A percentile compares a stretch with the other conserved stretches of the same genome.
Conservation (phyloP, 2,797 vertebrate genomes). For the Xiphophorus birchmanni region DNA sequence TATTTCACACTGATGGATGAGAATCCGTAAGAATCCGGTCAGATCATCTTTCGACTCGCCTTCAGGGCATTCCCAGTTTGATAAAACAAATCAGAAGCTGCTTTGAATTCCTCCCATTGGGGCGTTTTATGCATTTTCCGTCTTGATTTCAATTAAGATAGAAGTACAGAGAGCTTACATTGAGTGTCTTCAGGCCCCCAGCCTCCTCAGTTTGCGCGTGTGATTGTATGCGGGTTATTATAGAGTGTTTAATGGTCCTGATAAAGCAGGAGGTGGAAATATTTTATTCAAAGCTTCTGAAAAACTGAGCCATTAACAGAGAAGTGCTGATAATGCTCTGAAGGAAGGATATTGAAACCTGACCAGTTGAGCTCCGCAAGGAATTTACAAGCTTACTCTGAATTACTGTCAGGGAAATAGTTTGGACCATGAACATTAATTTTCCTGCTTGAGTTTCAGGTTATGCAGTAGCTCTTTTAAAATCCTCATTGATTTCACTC, state of each 20-base stretch:
- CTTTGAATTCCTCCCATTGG: constrained; percentile 53
- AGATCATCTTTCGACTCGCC: constrained; percentile 28
- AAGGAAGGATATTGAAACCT: constrained; percentile 44
- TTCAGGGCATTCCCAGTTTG: constrained; percentile 19
- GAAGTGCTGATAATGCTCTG: constrained; percentile 49
- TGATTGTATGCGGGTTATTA: constrained; percentile 46
- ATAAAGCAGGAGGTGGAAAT: constrained; percentile 62
- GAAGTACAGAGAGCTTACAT: constrained; percentile 62
- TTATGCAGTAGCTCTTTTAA: constrained; percentile 14
- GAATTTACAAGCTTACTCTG: constrained; percentile 30
- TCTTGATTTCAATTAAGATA: constrained; percentile 92
- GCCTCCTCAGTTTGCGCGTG: constrained; percentile 29
- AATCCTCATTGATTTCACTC: background rate
- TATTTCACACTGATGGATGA: constrained; percentile 17
- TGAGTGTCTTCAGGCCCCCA: constrained; percentile 46
- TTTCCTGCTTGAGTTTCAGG: constrained; percentile 21
- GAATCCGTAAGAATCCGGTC: constrained; percentile 25
- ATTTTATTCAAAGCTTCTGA: constrained; percentile 56
- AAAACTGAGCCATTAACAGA: constrained; percentile 47
- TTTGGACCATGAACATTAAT: constrained; percentile 15
- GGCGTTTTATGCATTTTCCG: constrained; percentile 66
- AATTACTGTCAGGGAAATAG: constrained; percentile 36
- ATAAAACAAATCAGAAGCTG: constrained; percentile 45
- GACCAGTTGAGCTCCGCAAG: constrained; percentile 24
- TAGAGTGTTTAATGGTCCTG: constrained; percentile 55